Base-by-base conservation (phyloP, 2,113 vertebrate species). In the Gila orcuttii region DNA sequence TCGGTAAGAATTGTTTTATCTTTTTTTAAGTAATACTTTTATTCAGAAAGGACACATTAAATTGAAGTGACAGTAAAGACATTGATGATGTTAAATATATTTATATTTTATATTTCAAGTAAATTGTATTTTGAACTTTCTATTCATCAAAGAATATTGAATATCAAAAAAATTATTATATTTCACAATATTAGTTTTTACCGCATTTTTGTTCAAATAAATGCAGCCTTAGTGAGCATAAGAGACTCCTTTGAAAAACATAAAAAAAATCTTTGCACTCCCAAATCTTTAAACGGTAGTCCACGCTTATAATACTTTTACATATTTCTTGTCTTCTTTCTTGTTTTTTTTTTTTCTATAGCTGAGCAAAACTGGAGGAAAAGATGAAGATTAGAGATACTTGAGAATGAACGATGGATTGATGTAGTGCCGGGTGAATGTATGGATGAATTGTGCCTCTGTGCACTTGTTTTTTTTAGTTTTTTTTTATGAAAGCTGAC, bases 291-390 rank as follows among this genome's bases (percentile, higher is more conserved):
- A 31, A 68, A 8, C 11, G 8, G 33, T 39, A 23, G 17, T 69
- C 17, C 3, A 39, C 0, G 0, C 33, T 69, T 69, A 39, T 15
- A 21, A 10, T 39, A 3, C 9, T 21, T 33, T 36, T 10, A 31
- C 6, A 33, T 23, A 33, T 55, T 55, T 33, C 10, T 42, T 42
- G 4, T 55, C 25, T 52, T 77, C 2, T 39, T 74, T 60, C 36
- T 45, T 82, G 33, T 42, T 52, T 33, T 64, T 50, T 33, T 33
- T 2, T 52, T 45, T 84, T 8, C 52, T 47, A 47, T 92, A 99
- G 97, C 93, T 99, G 88, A 98, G 98, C 94, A 98, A 96, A 96
- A 97, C 97, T 3, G 97, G 98, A 91, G 96, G 96, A 87, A 97
- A 97, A 92, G 97, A 98, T 62, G 97, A 97, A 7, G 96, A 97